Evolutionary conservation across 1,140 invertebrate genomes (phyloP).

Genomic region (Dysdera silvatica): DNA sequence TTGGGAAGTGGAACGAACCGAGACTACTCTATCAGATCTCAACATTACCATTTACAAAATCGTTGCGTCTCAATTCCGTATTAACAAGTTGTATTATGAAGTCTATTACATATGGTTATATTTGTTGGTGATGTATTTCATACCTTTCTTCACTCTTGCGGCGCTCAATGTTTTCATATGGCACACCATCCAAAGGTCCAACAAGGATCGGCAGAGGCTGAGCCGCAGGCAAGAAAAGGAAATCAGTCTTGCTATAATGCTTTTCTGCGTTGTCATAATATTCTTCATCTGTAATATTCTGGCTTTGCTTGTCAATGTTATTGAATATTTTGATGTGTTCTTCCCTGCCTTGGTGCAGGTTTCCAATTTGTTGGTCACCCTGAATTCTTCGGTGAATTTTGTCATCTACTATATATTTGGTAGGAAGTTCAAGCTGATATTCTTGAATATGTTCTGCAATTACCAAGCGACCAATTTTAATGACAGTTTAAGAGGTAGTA

Average conservation of each 20-base stretch:
- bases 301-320: slow-evolving; percentile 77
- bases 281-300: slow-evolving; percentile 88
- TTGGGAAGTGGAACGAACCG: slow-evolving; percentile 42
- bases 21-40: slow-evolving; percentile 21
- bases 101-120: slow-evolving; percentile 86
- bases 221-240: slow-evolving; percentile 69
- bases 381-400: slow-evolving; percentile 95
- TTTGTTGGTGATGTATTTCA: slow-evolving; percentile 80
- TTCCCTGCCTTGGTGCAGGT: slow-evolving; percentile 29
- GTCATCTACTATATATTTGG: slow-evolving; percentile 95
- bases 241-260: slow-evolving; percentile 83
- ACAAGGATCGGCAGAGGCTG: slow-evolving; percentile 67
- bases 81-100: slow-evolving; percentile 64
- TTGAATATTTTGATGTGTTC: slow-evolving; percentile 53
- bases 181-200: slow-evolving; percentile 55
- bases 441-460: slow-evolving; percentile 20
- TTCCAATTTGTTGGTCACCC: slow-evolving; percentile 80
- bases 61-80: slow-evolving; percentile 58
- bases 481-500: slow-evolving; percentile 18
- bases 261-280: slow-evolving; percentile 85
- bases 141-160: slow-evolving; percentile 74
- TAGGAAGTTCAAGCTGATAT: slow-evolving; percentile 65
- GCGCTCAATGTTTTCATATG: slow-evolving; percentile 86
- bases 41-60: slow-evolving; percentile 49
- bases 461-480: slow-evolving; percentile 9